phyloP scores from a whole-genome alignment of 2,888 invertebrate species.

The Harmothoe impar region DNA sequence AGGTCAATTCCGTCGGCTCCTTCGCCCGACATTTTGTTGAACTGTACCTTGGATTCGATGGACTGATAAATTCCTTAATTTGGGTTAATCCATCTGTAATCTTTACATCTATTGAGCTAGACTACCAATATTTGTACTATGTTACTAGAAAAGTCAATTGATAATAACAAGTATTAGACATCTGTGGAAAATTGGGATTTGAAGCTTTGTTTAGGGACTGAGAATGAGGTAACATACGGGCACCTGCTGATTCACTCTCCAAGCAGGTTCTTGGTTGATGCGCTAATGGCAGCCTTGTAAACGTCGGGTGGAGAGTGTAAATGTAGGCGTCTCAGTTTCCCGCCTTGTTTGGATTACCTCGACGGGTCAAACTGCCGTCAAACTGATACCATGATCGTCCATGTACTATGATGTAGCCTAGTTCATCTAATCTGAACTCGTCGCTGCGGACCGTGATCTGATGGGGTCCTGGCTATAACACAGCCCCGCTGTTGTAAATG shows the following conservation, averaged over 20 bases:
- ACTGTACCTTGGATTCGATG: neutral
- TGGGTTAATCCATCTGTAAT: too few relatives aligned
- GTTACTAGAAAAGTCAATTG: neutral
- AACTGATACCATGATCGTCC: too few relatives aligned
- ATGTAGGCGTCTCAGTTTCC: too few relatives aligned
- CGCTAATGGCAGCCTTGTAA: too few relatives aligned
- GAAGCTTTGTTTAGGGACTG: neutral
- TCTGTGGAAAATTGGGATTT: neutral
- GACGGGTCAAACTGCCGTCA: too few relatives aligned
- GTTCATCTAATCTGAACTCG: too few relatives aligned
- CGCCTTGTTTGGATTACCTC: too few relatives aligned
- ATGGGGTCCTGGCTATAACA: too few relatives aligned
- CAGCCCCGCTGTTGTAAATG: too few relatives aligned
- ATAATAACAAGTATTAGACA: neutral
- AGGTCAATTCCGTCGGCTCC: slow-evolving; percentile 69
- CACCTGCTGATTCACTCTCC: neutral
- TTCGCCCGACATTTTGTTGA: slow-evolving; percentile 68
- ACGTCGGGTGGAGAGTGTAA: too few relatives aligned
- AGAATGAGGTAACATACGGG: slow-evolving; percentile 37
- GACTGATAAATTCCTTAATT: neutral
- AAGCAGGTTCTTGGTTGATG: neutral
- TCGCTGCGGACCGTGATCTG: too few relatives aligned
- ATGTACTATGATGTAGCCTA: too few relatives aligned
- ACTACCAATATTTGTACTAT: neutral
- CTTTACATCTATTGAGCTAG: neutral